These are phyloP conservation scores for Clamator glandarius DNA, from an alignment of 2,797 vertebrate species.

Conservation along the genomic window DNA sequence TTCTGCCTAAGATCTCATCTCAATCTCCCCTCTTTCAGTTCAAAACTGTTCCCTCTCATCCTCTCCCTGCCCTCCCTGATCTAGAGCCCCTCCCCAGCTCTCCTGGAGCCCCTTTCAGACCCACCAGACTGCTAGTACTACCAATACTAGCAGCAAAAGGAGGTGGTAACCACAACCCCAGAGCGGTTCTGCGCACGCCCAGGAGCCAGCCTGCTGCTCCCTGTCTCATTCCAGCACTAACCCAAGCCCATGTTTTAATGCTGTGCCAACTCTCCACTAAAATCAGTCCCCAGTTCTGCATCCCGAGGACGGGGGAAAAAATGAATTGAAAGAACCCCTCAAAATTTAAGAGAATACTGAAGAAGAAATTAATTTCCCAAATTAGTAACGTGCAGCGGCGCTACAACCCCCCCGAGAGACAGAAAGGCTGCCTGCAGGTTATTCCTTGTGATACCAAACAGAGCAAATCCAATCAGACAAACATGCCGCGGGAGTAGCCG, in stretches of 20 bases:
- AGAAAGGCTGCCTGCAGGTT: conserved; percentile 41
- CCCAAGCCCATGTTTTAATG: neutral
- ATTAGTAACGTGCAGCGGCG: conserved; percentile 12
- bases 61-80: no score
- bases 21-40: no score
- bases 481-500: conserved; percentile 47
- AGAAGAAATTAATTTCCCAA: conserved; percentile 49
- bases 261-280: neutral
- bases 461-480: conserved; percentile 66
- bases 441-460: conserved; percentile 44
- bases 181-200: neutral
- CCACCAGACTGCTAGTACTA: no score
- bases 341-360: neutral
- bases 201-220: neutral
- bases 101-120: no score
- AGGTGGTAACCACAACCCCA: neutral
- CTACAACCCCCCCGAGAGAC: conserved; percentile 30
- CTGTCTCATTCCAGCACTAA: neutral
- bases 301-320: neutral
- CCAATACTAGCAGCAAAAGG: no score
- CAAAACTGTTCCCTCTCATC: no score
- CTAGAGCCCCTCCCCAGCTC: no score
- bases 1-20: no score
- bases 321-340: neutral
- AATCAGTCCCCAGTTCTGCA: neutral